Conservation (phyloP, 2,113 vertebrate genomes). For the Dipodomys spectabilis region DNA sequence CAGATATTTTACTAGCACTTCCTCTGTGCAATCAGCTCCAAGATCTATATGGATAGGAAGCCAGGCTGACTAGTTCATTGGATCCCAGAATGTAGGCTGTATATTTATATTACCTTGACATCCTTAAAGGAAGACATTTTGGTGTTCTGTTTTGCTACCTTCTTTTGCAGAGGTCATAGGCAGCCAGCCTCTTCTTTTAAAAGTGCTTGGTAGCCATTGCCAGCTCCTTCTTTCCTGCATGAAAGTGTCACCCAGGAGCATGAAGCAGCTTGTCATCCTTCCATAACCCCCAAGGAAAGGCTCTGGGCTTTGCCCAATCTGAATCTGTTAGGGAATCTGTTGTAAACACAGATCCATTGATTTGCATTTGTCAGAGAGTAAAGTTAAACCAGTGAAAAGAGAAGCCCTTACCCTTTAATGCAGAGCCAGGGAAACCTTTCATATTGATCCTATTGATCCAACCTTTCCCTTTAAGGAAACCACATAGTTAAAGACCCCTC, state of each 20-base stretch:
- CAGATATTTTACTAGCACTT: background rate
- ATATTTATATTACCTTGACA: background rate
- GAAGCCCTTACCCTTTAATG: slow-evolving; percentile 87
- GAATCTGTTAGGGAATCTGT: slow-evolving; percentile 82
- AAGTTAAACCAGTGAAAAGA: slow-evolving; percentile 85
- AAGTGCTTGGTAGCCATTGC: background rate
- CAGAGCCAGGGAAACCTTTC: slow-evolving; percentile 89
- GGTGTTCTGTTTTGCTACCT: background rate
- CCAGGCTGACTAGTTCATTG: background rate
- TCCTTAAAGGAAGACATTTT: background rate
- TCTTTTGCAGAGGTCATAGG: background rate
- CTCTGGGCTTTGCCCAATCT: slow-evolving; percentile 76
- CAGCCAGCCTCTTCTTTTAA: background rate
- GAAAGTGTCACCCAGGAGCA: background rate
- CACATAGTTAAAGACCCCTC: slow-evolving; percentile 87
- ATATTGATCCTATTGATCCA: slow-evolving; percentile 92
- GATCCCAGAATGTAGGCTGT: slow-evolving; percentile 8
- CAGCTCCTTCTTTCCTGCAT: background rate
- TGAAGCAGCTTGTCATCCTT: slow-evolving; percentile 18
- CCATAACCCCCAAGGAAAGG: background rate
- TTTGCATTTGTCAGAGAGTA: slow-evolving; percentile 88
- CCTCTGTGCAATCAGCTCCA: background rate
- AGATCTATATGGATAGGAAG: background rate
- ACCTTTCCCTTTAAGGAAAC: slow-evolving; percentile 90
- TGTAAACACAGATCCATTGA: slow-evolving; percentile 87